Evolutionary conservation across 2,113 vertebrate genomes (phyloP), one percentile per base, ranked within the genome.

Genomic region (Callopanchax toddi): DNA sequence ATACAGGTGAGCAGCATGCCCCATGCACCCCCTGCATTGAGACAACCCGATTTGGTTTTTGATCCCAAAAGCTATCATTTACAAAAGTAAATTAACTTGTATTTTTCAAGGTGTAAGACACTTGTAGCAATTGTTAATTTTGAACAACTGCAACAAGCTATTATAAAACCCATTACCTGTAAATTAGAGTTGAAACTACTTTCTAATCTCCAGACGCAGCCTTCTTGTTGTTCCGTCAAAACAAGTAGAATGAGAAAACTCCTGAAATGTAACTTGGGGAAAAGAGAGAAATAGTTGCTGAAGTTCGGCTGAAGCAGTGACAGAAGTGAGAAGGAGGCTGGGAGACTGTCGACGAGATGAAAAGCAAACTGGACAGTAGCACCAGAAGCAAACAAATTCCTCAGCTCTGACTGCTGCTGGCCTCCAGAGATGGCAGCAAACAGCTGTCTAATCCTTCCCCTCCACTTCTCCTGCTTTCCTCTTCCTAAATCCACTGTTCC

Each of bases 351-450:
- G 62, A 60, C 64, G 55, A 58, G 78, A 82, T 72, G 73, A 77
- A 82, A 81, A 76, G 68, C 45, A 61, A 82, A 74, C 55, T 79
- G 57, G 62, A 67, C 56, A 43, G 75, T 32, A 45, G 53, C 63
- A 82, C 68, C 77, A 76, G 66, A 66, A 73, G 81, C 77, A 71
- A 76, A 88, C 68, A 74, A 71, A 86, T 75, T 81, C 48, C 52
- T 79, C 54, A 58, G 79, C 68, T 79, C 43, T 77, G 79, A 78
- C 74, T 74, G 79, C 66, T 74, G 69, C 71, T 74, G 60, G 67
- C 73, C 79, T 78, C 74, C 32, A 61, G 83, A 79, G 79, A 78
- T 71, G 81, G 77, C 81, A 83, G 78, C 76, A 78, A 86, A 85
- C 75, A 83, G 83, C 75, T 85, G 78, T 83, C 66, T 79, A 81